These are phyloP conservation scores for Scaptomyza reducta DNA, from an alignment of 2,888 invertebrate genomes.

Conservation along the genomic window DNA sequence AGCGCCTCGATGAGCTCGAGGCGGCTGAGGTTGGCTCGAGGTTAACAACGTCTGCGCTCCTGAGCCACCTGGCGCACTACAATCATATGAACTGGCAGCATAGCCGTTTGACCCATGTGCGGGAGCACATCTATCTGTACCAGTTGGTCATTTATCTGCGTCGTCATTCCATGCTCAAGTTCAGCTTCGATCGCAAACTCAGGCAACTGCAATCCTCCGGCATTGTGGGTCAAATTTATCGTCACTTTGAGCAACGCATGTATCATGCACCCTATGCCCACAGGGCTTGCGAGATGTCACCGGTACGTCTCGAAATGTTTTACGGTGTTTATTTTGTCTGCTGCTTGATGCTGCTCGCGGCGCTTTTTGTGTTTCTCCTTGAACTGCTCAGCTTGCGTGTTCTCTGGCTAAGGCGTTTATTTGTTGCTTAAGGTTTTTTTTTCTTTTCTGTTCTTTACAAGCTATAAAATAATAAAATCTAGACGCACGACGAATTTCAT, in stretches of 20 bases:
- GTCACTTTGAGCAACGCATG: constrained; percentile 28
- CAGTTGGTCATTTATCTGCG: constrained; percentile 70
- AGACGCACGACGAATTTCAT: background rate
- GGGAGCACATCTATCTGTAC: constrained; percentile 66
- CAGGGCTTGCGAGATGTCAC: constrained; percentile 1
- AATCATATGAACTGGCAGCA: constrained; percentile 52
- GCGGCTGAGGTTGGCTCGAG: constrained; percentile 1
- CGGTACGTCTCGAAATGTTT: constrained; percentile 38
- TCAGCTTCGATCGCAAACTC: constrained; percentile 67
- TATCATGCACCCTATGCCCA: background rate
- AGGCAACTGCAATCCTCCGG: constrained; percentile 67
- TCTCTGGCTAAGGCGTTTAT: constrained; percentile 38
- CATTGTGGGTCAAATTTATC: constrained; percentile 52
- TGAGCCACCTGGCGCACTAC: constrained; percentile 67
- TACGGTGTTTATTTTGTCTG: constrained; percentile 48
- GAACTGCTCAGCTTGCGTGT: constrained; percentile 50
- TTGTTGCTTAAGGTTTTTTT: constrained; percentile 14
- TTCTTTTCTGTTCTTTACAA: background rate
- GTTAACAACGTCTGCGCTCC: constrained; percentile 43
- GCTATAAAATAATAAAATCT: background rate
- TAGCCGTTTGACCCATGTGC: constrained; percentile 63
- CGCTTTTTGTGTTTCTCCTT: constrained; percentile 39
- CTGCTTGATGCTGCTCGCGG: constrained; percentile 12
- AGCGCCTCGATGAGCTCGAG: constrained; percentile 47
- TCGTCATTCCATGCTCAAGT: constrained; percentile 66